phyloP scores from a whole-genome alignment of 2,888 invertebrate genomes.

The Tachina fera region DNA sequence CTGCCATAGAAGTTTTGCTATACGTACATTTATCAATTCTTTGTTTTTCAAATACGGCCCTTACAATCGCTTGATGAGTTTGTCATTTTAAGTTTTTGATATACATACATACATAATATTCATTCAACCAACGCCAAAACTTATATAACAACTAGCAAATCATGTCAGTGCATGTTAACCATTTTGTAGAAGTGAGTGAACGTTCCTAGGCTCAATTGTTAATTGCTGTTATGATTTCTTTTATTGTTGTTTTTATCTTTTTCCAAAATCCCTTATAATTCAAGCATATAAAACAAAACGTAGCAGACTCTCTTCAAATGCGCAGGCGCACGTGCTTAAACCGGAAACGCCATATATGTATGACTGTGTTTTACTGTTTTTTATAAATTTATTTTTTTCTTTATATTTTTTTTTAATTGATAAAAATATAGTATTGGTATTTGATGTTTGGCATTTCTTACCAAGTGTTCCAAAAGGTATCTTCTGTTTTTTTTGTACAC shows the following conservation, averaged over 20 bases:
- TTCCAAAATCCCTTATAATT: constrained; percentile 67
- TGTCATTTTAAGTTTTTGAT: constrained; percentile 31
- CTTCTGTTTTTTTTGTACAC: constrained; percentile 72
- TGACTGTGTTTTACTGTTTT: constrained; percentile 52
- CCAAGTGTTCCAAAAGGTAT: constrained; percentile 54
- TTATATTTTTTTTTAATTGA: constrained; percentile 22
- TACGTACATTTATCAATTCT: not conserved
- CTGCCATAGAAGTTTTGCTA: not conserved
- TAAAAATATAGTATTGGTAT: constrained; percentile 48
- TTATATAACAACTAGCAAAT: not conserved
- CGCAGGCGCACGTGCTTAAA: constrained; percentile 80
- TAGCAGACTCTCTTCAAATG: constrained; percentile 66
- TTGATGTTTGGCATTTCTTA: constrained; percentile 60
- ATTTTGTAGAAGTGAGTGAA: constrained; percentile 28
- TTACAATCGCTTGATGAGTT: constrained; percentile 46
- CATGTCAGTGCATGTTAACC: not conserved
- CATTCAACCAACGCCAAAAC: constrained; percentile 8
- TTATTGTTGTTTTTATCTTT: constrained; percentile 54
- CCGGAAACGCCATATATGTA: constrained; percentile 78
- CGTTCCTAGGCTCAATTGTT: constrained; percentile 54
- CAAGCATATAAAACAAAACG: constrained; percentile 50
- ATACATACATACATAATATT: too few species aligned
- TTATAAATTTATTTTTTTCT: constrained; percentile 28
- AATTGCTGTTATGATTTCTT: constrained; percentile 65
- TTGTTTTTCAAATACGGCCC: not conserved